Evolutionary conservation across 35 echinoderm and acorn worm species (phyloP).

Genomic region (Heliocidaris erythrogramma): DNA sequence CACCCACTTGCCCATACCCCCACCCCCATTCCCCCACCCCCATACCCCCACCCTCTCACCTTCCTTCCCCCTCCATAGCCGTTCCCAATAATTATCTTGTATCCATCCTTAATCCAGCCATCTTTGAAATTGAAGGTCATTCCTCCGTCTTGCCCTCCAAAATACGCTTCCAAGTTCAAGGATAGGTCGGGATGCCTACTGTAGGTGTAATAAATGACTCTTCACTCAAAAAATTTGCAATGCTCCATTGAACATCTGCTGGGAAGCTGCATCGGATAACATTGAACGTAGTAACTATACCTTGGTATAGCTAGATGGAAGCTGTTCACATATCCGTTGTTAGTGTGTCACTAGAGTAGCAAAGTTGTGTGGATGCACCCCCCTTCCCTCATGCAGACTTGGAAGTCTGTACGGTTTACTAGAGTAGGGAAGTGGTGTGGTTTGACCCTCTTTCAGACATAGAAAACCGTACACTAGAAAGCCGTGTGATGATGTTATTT

Average conservation of each 20-base stretch:
- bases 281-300: constrained; percentile 8
- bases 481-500: too few species aligned
- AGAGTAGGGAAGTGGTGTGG: too few species aligned
- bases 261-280: not conserved
- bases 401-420: too few species aligned
- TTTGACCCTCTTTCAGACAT: too few species aligned
- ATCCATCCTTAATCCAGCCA: not conserved
- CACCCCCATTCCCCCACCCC: not conserved
- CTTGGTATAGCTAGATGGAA: not conserved
- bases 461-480: too few species aligned
- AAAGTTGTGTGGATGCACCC: too few species aligned
- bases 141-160: not conserved
- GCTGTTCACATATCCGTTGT: not conserved
- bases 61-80: too few species aligned
- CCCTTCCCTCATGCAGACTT: too few species aligned
- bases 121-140: not conserved
- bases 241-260: not conserved
- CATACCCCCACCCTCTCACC: not conserved
- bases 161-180: not conserved
- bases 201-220: not conserved
- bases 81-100: not conserved
- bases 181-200: not conserved
- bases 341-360: too few species aligned
- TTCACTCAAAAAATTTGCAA: constrained; percentile 8
- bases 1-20: not conserved